Evolutionary conservation across 2,888 invertebrate species (phyloP).

Genomic region (Aleiodes leptofemur): DNA sequence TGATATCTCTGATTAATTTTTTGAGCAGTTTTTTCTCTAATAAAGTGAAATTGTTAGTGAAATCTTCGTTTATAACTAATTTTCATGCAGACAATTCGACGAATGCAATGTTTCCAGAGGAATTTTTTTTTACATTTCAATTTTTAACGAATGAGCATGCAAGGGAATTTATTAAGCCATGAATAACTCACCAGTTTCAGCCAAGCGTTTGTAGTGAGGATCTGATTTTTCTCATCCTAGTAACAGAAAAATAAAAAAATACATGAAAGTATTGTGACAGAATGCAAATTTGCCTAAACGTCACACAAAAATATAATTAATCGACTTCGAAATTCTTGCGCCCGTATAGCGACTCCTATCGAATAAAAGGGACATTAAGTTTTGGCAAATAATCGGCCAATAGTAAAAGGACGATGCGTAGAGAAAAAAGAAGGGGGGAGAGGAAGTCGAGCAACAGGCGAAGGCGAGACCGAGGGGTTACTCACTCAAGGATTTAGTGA

Average conservation of each 20-base stretch:
- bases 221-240: conserved; percentile 99
- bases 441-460: no score
- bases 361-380: no score
- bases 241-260: conserved; percentile 59
- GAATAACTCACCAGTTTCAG: conserved; percentile 93
- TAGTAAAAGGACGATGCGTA: no score
- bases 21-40: not conserved
- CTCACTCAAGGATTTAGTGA: no score
- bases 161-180: not conserved
- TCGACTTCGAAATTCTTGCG: no score
- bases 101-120: not conserved
- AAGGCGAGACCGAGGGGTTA: no score
- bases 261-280: not conserved
- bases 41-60: not conserved
- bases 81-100: not conserved
- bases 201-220: conserved; percentile 98
- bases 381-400: no score
- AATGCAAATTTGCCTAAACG: no score
- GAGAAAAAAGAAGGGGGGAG: no score
- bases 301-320: no score
- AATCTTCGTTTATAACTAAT: not conserved
- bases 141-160: not conserved
- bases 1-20: no score
- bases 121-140: not conserved
- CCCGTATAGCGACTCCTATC: no score